Evolutionary conservation across 2,888 invertebrate species (phyloP).

Genomic region (Dryococelus australis): DNA sequence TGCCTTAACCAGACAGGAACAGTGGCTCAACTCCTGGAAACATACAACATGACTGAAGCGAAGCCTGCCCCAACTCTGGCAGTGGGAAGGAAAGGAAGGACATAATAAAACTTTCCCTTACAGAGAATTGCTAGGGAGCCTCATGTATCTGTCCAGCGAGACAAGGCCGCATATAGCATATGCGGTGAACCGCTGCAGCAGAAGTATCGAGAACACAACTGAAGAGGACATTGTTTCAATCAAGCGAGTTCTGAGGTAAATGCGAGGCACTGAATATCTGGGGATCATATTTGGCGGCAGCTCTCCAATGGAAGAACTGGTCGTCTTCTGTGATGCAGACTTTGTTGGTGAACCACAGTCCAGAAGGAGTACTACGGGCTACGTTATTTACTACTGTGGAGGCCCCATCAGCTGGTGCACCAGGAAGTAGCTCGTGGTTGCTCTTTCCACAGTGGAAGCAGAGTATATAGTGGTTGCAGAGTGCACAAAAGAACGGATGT

Average conservation of each 20-base stretch:
- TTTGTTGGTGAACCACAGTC: not conserved
- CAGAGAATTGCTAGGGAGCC: not conserved
- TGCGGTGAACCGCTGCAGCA: not conserved
- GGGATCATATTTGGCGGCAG: not conserved
- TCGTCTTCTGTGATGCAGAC: not conserved
- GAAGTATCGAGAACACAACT: not conserved
- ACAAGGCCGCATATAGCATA: not conserved
- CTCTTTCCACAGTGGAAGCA: not conserved
- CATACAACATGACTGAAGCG: not conserved
- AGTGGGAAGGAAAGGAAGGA: not conserved
- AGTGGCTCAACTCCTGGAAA: not conserved
- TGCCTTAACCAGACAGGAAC: not conserved
- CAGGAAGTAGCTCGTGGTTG: not conserved
- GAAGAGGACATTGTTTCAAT: not conserved
- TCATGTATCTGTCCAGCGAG: not conserved
- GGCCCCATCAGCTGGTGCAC: not conserved
- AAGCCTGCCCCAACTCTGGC: not conserved
- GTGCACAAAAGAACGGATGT: not conserved
- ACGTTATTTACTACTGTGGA: not conserved
- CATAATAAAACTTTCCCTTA: not conserved
- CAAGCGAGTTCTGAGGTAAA: not conserved
- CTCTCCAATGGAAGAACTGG: not conserved
- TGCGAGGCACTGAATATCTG: not conserved
- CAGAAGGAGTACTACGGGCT: not conserved
- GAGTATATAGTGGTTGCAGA: not conserved